phyloP scores from a whole-genome alignment of 2,797 vertebrate species.

The Pseudochirops cupreus region DNA sequence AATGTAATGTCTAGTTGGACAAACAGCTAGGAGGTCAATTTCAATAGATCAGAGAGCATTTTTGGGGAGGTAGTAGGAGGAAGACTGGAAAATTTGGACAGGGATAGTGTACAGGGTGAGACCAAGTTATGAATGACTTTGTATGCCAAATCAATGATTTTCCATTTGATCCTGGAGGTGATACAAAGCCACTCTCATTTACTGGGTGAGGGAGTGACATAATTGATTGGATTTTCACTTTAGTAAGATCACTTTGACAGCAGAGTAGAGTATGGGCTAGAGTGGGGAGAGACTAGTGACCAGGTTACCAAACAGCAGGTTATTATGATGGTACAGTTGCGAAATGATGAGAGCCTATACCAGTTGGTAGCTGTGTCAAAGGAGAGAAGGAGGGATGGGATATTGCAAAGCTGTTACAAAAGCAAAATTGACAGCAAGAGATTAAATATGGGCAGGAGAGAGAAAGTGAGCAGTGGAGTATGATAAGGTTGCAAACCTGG shows the following conservation, averaged over 20 bases:
- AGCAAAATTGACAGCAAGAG: neutral
- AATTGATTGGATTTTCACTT: neutral
- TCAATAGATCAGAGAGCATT: neutral
- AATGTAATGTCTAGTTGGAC: neutral
- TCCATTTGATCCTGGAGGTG: neutral
- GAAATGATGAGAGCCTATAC: neutral
- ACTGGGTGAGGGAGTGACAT: neutral
- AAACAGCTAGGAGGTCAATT: neutral
- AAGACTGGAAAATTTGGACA: neutral
- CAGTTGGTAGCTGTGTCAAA: neutral
- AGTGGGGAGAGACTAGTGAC: neutral
- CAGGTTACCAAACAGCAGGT: neutral
- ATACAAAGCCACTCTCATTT: neutral
- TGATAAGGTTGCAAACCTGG: no score
- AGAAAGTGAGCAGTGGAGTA: no score
- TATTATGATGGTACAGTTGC: neutral
- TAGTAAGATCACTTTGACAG: neutral
- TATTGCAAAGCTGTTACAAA: neutral
- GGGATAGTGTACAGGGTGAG: no score
- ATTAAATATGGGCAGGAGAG: no score
- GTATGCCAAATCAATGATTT: neutral
- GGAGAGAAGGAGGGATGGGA: neutral
- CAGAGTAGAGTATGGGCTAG: neutral
- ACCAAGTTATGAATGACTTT: neutral
- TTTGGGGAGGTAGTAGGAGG: neutral